Base-by-base conservation (phyloP, 2,797 vertebrate genomes). In the Acomys russatus region DNA sequence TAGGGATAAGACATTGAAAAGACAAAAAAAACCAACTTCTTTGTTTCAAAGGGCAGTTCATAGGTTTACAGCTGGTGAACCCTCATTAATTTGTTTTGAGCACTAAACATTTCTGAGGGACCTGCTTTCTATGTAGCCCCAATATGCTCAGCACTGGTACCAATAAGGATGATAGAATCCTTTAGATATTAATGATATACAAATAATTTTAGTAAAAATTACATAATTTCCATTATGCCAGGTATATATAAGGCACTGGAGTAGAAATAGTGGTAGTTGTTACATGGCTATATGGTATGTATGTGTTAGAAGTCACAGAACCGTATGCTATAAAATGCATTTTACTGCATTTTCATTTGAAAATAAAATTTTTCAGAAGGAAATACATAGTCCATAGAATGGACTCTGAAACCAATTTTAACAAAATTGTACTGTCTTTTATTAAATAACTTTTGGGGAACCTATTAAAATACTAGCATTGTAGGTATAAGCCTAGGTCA, bases 71-170 rank as follows among this genome's bases (percentile, higher is more conserved):
- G 30, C 33, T 87, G 14, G 11, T 87, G 83, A 96, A 87, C n/a
- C 66, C 77, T 7, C 77, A 80, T 91, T 88, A 84, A 85, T 97
- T 96, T 25, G 82, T 91, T 86, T 96, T 92, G 63, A 56, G n/a
- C 88, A 61, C 56, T 68, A 94, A 91, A 83, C 23, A 74, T 85
- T 89, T 88, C 51, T 89, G 88, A 94, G 74, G 33, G n/a, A 92
- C 74, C 15, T 89, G 38, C 76, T 91, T 91, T 35, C 79, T 74
- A 0, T 90, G 33, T 73, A 56, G 59, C 63, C 49, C n/a, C 10
- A 64, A 35, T 96, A 9, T 94, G 71, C 77, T 96, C 63, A 92
- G 49, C 17, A 74, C 49, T 83, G 49, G 51, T 76, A 94, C 38
- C 63, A 90, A 35, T 2, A 77, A 38, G n/a, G n/a, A 64, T 93